Base-by-base conservation (phyloP, 2,888 invertebrate genomes). In the Siphlonurus alternatus region DNA sequence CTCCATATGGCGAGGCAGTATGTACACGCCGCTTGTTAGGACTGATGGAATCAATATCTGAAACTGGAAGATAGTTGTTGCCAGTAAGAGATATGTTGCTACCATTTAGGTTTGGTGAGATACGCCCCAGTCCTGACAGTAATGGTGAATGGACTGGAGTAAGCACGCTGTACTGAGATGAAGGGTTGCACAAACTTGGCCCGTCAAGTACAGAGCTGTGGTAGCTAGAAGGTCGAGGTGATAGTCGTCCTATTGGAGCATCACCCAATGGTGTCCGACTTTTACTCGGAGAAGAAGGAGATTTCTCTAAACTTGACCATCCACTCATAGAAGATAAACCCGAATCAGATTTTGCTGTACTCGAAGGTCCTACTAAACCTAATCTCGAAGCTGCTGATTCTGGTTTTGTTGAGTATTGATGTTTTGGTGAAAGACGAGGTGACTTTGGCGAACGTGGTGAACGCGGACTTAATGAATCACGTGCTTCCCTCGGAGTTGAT, bases 301-400 rank as follows among this genome's bases (percentile, higher is more conserved):
- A 89, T 76, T 90, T 90, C 74, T 91, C 90, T 71, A 89, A 77
- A 72, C 88, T 89, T 15, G 89, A 89, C 83, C 90, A 88, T 2
- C 90, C 89, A 64, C 89, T 90, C 86, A 91, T 87, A 3, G 91
- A 91, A 0, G 90, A 90, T 62, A 92, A 76, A 0, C 91, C 91
- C 0, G 91, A 91, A 74, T 92, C 91, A 1, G 91, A 91, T 74
- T 90, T 91, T 1, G 88, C 86, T 2, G 86, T 81, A 1, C 84
- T 62, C 1, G 61, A 61, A 22, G 38, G 25, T 3, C 25, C 25
- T 10, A 62, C 61, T 18, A 38, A 59, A n/a, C 65, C 62, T 56
- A 56, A 22, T 22, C 56, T 5, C n/a, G 56, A 56, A 10, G 56
- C 56, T n/a, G 56, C 56, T 10, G 56, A 56, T 56, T 56, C 56